These are phyloP conservation scores for Aleiodes sp. DNA, from an alignment of 1,140 invertebrate species.

Conservation along the genomic window DNA sequence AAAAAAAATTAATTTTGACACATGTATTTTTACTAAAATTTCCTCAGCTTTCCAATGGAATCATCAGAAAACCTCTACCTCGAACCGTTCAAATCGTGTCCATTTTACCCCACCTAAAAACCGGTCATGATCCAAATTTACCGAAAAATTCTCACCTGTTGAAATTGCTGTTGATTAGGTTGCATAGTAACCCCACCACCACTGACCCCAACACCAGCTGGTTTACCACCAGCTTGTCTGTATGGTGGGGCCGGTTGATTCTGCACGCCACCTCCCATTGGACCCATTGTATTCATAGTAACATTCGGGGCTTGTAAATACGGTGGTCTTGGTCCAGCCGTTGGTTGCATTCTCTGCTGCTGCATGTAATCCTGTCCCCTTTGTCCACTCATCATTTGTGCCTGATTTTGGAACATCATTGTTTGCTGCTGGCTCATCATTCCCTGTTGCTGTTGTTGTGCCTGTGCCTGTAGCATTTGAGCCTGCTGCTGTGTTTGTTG, in stretches of 20 bases:
- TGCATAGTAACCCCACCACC: conserved; percentile 64
- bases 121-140: too few species aligned
- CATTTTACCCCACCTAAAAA: not conserved
- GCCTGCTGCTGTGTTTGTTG: conserved; percentile 46
- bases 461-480: conserved; percentile 48
- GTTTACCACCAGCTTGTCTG: conserved; percentile 61
- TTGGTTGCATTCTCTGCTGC: conserved; percentile 62
- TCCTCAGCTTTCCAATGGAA: too few species aligned
- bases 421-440: conserved; percentile 56
- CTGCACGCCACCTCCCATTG: conserved; percentile 68
- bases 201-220: conserved; percentile 57
- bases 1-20: too few species aligned
- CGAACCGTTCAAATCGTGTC: too few species aligned
- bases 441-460: conserved; percentile 57
- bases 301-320: conserved; percentile 73
- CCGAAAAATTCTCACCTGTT: conserved; percentile 61
- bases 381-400: conserved; percentile 61
- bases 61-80: too few species aligned
- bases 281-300: conserved; percentile 72
- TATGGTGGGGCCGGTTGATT: conserved; percentile 72
- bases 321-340: conserved; percentile 56
- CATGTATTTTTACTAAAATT: too few species aligned
- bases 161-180: conserved; percentile 70
- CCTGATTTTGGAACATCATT: conserved; percentile 62
- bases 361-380: conserved; percentile 64